Base-by-base conservation (phyloP, 2,888 invertebrate species). In the Teleogryllus oceanicus region DNA sequence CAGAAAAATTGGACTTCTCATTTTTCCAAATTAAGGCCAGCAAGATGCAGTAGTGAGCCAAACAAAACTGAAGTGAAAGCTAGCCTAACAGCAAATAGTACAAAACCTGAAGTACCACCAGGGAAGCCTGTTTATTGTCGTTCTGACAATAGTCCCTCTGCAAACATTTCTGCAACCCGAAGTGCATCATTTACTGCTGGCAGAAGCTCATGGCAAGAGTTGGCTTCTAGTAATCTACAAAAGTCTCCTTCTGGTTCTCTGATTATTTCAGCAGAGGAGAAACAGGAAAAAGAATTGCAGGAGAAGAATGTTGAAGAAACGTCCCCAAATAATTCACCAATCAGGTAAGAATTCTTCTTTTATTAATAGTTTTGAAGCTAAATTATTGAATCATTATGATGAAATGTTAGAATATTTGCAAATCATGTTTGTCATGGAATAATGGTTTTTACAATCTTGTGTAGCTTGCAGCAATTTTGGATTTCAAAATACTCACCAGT, bases 1-100 rank as follows among this genome's bases (percentile, higher is more conserved):
- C 96, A 96, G 86, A 93, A 93, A 85, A 96, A 96, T 88, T 96
- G 96, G 96, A 96, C 96, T 50, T 94, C 95, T 82, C 96, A 95
- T 87, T 96, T 96, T 86, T 93, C 94, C 81, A 95, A 94, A 88
- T 90, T 93, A 79, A 91, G 93, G 83, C 90, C 92, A 78, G 88
- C 82, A n/a, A 18, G 62, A 62, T 62, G 62, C n/a, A 62, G 62
- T n/a, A 62, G 62, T 62, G 62, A 62, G 62, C 62, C 62, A 18
- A 62, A 62, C n/a, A 62, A 62, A 62, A 62, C 13, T 12, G 62
- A 62, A n/a, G 62, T 62, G 62, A 62, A 62, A 62, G 62, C 62
- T 3, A 62, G 62, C n/a, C n/a, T 62, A n/a, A 18, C 62, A 13
- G n/a, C 16, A 18, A 62, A 16, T 62, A n/a, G 62, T 62, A n/a